Conservation (phyloP, 2,797 vertebrate species). For the Lepilemur septentrionalis region DNA sequence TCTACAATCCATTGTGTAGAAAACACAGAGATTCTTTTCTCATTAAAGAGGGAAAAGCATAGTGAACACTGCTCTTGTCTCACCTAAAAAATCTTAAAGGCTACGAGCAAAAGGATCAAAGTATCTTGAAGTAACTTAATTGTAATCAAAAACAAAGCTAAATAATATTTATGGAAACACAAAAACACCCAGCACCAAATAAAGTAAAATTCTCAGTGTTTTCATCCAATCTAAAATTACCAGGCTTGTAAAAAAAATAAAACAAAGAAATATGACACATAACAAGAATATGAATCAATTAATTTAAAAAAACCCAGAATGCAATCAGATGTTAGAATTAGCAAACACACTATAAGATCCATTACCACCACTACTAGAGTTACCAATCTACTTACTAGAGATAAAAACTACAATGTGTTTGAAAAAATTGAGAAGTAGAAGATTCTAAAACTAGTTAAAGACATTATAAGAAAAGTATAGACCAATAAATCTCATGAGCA, state of each 20-base stretch:
- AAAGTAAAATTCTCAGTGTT: neutral
- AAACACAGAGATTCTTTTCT: neutral
- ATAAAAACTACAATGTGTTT: neutral
- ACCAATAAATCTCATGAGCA: neutral
- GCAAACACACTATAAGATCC: neutral
- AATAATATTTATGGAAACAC: neutral
- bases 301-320: neutral
- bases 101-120: neutral
- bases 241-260: neutral
- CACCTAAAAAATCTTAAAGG: neutral
- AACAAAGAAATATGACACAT: neutral
- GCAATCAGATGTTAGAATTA: neutral
- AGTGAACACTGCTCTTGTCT: neutral
- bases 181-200: neutral
- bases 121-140: neutral
- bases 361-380: neutral
- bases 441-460: neutral
- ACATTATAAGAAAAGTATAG: neutral
- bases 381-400: neutral
- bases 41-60: neutral
- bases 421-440: neutral
- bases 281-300: neutral
- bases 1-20: neutral
- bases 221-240: neutral
- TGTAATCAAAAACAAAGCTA: neutral